Conservation (phyloP, 2,113 vertebrate species). For the Seriola aureovittata region DNA sequence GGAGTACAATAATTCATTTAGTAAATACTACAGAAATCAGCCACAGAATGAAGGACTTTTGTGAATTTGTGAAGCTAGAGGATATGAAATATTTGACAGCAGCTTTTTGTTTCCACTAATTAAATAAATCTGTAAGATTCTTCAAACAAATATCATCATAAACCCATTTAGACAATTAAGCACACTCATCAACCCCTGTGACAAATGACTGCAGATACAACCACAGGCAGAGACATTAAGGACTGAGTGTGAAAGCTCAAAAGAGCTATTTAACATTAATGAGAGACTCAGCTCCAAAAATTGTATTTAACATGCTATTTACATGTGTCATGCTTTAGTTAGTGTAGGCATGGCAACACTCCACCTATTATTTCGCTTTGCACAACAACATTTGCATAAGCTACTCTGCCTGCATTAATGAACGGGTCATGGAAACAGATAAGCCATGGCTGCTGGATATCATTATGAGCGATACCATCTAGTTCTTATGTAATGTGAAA, state of each 20-base stretch:
- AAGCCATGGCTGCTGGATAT: not conserved
- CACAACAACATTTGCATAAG: not conserved
- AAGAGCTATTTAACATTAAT: not conserved
- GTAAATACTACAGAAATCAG: not conserved
- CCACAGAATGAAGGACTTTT: not conserved
- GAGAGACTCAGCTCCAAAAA: not conserved
- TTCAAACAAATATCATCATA: not conserved
- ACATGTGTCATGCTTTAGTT: not conserved
- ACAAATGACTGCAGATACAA: not conserved
- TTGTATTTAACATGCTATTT: not conserved
- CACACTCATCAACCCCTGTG: not conserved
- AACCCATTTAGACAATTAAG: not conserved
- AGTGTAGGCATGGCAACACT: not conserved
- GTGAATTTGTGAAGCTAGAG: not conserved
- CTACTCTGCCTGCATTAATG: not conserved
- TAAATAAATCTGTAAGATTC: not conserved
- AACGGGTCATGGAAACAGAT: not conserved
- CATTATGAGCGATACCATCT: not conserved
- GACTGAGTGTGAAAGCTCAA: too few relatives aligned
- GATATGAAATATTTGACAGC: not conserved
- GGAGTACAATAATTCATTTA: not conserved
- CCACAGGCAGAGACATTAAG: too few relatives aligned
- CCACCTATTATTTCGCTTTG: not conserved
- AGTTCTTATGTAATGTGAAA: not conserved
- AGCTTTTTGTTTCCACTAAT: not conserved